Base-by-base conservation (phyloP, 1,140 invertebrate genomes). In the Tetragnatha versicolor region DNA sequence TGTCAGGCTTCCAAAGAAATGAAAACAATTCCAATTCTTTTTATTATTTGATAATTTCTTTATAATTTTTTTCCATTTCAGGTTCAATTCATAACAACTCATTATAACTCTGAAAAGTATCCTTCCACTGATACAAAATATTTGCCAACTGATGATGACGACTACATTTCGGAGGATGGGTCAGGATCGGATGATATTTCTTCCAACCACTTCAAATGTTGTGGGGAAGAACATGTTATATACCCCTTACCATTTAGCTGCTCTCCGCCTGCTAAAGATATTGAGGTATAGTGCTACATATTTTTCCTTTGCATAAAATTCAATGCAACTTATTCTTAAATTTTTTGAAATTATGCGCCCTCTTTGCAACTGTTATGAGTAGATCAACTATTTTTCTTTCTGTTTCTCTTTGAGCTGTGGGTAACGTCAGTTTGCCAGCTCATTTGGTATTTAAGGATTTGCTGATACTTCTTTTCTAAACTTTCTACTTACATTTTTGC, bases 151-250 rank as follows among this genome's bases (percentile, higher is more conserved):
- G 76, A 79, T 61, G 76, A 79, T 79, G 76, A 79, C 49, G 76
- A 79, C 20, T 69, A 69, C 22, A 69, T 69, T 20, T 69, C 76
- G n/a, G 76, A 79, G 49, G 63, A 79, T 79, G 76, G 76, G 9
- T 79, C 76, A 4, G 76, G 76, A 1, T 79, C 76, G 17, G 76
- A 79, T 61, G 55, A 37, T 35, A 25, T 79, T 6, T 47, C 76
- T 25, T 47, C 63, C 6, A 47, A 9, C 0, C 47, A 20, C 20
- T 20, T 55, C 22, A 77, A 66, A 6, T 33, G 31, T 17, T 14
- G 22, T 20, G 22, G 55, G 6, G 76, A 69, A 47, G 51, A 79
- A 20, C 25, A 35, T 4, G 29, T 66, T 39, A 65, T 77, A 6
- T 77, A 77, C 55, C 61, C 73, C 14, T 20, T 77, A 7, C 73